Evolutionary conservation across 2,888 invertebrate species (phyloP).

Genomic region (Drosophila sordidapex): DNA sequence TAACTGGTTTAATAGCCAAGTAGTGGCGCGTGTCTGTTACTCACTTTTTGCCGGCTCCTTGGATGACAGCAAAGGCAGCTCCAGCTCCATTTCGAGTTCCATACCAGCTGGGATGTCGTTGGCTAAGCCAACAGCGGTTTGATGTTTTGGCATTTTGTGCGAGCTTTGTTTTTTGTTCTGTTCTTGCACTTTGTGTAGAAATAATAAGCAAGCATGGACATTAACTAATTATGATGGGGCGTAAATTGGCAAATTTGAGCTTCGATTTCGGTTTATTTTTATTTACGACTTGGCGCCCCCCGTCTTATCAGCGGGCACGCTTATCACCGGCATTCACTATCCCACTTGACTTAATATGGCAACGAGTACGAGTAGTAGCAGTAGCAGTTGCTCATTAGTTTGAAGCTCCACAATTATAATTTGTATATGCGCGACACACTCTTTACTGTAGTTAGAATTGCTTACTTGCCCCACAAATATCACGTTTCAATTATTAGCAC

Average conservation of each 20-base stretch:
- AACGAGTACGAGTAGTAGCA: slow-evolving; percentile 6
- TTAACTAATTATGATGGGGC: slow-evolving; percentile 55
- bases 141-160: slow-evolving; percentile 56
- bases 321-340: slow-evolving; percentile 66
- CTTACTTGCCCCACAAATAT: slow-evolving; percentile 63
- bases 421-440: slow-evolving; percentile 6
- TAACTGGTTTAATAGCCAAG: slow-evolving; percentile 72
- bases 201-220: slow-evolving; percentile 29
- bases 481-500: slow-evolving; percentile 58
- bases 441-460: slow-evolving; percentile 30
- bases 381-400: slow-evolving; percentile 2
- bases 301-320: slow-evolving; percentile 54
- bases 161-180: slow-evolving; percentile 14
- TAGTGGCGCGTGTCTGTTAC: slow-evolving; percentile 47
- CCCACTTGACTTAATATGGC: slow-evolving; percentile 36
- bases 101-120: slow-evolving; percentile 37
- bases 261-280: slow-evolving; percentile 28
- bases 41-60: slow-evolving; percentile 69
- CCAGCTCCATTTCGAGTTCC: slow-evolving; percentile 28
- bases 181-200: slow-evolving; percentile 25
- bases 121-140: slow-evolving; percentile 34
- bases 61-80: slow-evolving; percentile 57
- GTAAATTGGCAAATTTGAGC: slow-evolving; percentile 26
- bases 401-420: slow-evolving; percentile 4
- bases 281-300: slow-evolving; percentile 64